Evolutionary conservation across 2,797 vertebrate genomes (phyloP), one percentile per base, ranked within the genome.

Genomic region (Rhodeus uyekii): DNA sequence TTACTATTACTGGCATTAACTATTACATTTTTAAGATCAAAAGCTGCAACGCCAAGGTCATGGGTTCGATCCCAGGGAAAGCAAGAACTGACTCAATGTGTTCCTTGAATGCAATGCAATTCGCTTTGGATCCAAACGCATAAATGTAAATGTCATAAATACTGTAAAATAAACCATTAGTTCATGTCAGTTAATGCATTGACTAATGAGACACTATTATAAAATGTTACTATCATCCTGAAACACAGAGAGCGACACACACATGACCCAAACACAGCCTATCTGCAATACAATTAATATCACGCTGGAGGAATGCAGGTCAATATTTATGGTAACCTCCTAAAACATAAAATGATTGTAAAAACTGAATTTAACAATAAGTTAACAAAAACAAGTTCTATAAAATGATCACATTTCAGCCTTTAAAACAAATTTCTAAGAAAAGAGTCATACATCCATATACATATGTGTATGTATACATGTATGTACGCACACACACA

Each of bases 151-250:
- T n/a, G n/a, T n/a, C n/a, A n/a, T n/a, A n/a, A n/a, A n/a, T n/a
- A n/a, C n/a, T n/a, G n/a, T n/a, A n/a, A n/a, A n/a, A n/a, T n/a
- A n/a, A n/a, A n/a, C n/a, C n/a, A n/a, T n/a, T n/a, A n/a, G n/a
- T n/a, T n/a, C n/a, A n/a, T n/a, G n/a, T n/a, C n/a, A n/a, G 53
- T 6, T 58, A 6, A 22, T 58, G 2, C n/a, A 24, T 10, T 24
- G 50, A 58, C 53, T 24, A 58, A 58, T 27, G 44, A 18, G 53
- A 27, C 8, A 9, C n/a, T 1, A 2, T 58, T 27, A 58, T 58
- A 58, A 58, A 58, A 58, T 27, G 53, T 13, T 58, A 27, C n/a
- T 24, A 12, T 27, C 27, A 27, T 53, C 14, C 96, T 97, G 71
- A 1, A 85, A 71, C 61, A 44, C 27, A 48, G n/a, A 68, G 22